Conservation (phyloP, 2,113 vertebrate genomes). For the Atrichornis clamosus region DNA sequence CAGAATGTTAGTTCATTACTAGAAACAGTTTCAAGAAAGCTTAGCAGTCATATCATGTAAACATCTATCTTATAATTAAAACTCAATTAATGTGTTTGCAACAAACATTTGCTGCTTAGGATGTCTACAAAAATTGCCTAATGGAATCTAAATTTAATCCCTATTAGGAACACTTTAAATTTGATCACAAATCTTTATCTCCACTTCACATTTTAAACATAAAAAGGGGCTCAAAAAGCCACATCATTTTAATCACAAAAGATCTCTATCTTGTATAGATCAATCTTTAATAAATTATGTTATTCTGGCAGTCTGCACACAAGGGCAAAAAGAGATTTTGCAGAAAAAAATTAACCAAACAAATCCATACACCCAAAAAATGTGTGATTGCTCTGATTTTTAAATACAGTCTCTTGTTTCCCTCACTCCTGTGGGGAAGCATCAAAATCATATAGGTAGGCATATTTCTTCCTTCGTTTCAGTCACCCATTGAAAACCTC, state of each 20-base stretch:
- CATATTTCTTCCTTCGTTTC: neutral
- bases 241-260: neutral
- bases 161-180: slow-evolving; percentile 38
- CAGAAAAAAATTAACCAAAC: neutral
- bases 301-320: neutral
- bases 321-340: neutral
- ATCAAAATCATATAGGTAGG: neutral
- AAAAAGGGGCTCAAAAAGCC: neutral
- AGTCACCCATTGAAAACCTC: neutral
- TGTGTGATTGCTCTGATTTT: neutral
- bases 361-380: neutral
- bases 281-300: neutral
- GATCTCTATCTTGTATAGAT: neutral
- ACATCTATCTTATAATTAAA: slow-evolving; percentile 53
- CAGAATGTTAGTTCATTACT: neutral
- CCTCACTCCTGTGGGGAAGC: neutral
- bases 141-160: slow-evolving; percentile 24
- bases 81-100: slow-evolving; percentile 52
- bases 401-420: neutral
- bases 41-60: slow-evolving; percentile 44
- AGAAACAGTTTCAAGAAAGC: slow-evolving; percentile 37
- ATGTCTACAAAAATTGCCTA: slow-evolving; percentile 23
- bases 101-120: slow-evolving; percentile 25
- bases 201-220: neutral
- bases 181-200: slow-evolving; percentile 30